A percentile compares a stretch with the other conserved stretches of the same genome.
Evolutionary conservation across 2,797 vertebrate species (phyloP).

Genomic region (Alosa sapidissima): DNA sequence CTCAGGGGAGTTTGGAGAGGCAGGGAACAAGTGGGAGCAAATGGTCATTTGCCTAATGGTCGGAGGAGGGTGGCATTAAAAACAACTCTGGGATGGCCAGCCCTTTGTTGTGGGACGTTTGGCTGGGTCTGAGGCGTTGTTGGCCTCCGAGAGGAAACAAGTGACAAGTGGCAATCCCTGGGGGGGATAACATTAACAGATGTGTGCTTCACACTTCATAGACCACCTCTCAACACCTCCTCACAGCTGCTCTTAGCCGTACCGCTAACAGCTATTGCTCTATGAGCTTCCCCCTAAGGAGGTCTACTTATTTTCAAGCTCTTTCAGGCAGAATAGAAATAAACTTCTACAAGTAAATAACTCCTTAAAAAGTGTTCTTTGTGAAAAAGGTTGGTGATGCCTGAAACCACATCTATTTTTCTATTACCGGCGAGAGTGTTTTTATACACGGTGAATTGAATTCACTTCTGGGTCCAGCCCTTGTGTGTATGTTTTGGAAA

Average conservation of each 20-base stretch:
- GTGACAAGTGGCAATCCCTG: constrained; percentile 41
- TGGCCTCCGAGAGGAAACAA: constrained; percentile 27
- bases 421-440: background rate
- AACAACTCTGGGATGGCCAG: constrained; percentile 32
- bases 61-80: constrained; percentile 41
- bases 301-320: background rate
- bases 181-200: constrained; percentile 43
- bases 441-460: background rate
- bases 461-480: background rate
- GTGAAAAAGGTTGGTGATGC: background rate
- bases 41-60: constrained; percentile 38
- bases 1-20: background rate
- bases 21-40: constrained; percentile 30
- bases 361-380: background rate
- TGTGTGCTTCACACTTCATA: constrained; percentile 43
- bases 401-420: background rate
- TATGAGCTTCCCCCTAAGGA: background rate
- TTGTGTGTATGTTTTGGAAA: background rate
- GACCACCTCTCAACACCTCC: constrained; percentile 37
- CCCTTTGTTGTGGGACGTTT: constrained; percentile 41
- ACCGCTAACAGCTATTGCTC: background rate
- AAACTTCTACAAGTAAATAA: no score
- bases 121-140: constrained; percentile 27
- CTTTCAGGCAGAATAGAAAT: background rate
- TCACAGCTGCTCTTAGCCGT: constrained; percentile 30